Evolutionary conservation across 2,888 invertebrate genomes (phyloP).

Genomic region (Acrobeloides nanus): DNA sequence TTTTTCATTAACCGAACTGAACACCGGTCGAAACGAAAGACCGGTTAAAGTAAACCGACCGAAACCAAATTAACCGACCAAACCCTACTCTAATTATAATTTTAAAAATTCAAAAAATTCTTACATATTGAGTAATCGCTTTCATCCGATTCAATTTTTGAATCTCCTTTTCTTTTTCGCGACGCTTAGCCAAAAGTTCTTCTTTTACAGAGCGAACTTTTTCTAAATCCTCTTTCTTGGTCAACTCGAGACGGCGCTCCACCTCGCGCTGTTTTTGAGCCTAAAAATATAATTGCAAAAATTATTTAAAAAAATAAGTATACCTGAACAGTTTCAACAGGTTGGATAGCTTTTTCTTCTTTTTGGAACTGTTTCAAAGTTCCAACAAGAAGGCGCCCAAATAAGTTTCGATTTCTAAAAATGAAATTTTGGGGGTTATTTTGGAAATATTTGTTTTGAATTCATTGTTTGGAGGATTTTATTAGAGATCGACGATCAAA

Average conservation of each 20-base stretch:
- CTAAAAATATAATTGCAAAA: constrained; percentile 56
- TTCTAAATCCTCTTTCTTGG: constrained; percentile 77
- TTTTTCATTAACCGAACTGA: not conserved
- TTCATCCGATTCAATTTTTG: constrained; percentile 78
- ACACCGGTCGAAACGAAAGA: no score
- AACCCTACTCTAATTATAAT: no score
- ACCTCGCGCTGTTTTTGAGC: constrained; percentile 78
- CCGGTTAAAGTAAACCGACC: no score
- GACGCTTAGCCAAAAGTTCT: constrained; percentile 74
- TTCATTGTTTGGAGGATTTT: no score
- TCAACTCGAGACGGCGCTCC: constrained; percentile 86
- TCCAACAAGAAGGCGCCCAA: constrained; percentile 78
- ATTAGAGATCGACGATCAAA: no score
- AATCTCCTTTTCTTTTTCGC: constrained; percentile 79
- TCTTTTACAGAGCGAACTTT: constrained; percentile 64
- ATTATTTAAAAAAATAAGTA: not conserved
- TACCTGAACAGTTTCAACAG: constrained; percentile 21
- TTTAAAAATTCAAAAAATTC: constrained; percentile 10
- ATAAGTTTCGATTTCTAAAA: constrained; percentile 79
- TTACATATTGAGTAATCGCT: constrained; percentile 45
- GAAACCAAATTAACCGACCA: no score
- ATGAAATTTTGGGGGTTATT: no score
- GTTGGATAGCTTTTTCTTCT: constrained; percentile 22
- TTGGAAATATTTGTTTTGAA: no score
- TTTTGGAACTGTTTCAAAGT: constrained; percentile 83